A percentile compares a stretch with the other conserved stretches of the same genome.
phyloP scores from a whole-genome alignment of 1,140 invertebrate genomes.

The Drosophila lacteicornis region DNA sequence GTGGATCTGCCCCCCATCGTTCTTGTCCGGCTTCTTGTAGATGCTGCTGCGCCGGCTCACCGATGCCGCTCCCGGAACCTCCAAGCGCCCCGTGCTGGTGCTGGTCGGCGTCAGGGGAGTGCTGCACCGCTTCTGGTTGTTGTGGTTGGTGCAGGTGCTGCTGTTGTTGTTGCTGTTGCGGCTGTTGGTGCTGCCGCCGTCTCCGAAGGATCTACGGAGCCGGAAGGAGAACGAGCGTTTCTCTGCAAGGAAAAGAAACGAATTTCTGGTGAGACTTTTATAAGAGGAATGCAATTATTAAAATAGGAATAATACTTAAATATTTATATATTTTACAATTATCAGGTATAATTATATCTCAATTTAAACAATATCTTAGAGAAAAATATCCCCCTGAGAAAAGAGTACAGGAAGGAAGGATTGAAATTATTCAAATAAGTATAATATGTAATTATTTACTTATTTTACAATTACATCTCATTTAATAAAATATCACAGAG shows the following conservation, averaged over 20 bases:
- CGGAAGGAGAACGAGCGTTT: slow-evolving; percentile 84
- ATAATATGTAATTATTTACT: no score
- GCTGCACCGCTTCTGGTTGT: slow-evolving; percentile 78
- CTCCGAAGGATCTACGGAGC: slow-evolving; percentile 76
- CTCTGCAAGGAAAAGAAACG: slow-evolving; percentile 55
- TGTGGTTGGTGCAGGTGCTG: slow-evolving; percentile 80
- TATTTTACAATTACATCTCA: no score
- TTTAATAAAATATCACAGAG: no score
- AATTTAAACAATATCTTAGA: no score
- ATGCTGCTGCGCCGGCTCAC: slow-evolving; percentile 81
- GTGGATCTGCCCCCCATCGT: slow-evolving; percentile 85
- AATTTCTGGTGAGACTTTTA: neutral
- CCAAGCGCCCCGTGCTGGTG: slow-evolving; percentile 70
- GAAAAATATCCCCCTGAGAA: no score
- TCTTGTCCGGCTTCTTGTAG: slow-evolving; percentile 78
- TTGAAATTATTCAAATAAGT: no score
- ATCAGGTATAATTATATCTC: no score
- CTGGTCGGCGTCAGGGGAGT: slow-evolving; percentile 77
- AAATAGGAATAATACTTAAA: neutral
- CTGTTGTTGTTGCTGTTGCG: slow-evolving; percentile 82
- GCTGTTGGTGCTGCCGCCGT: slow-evolving; percentile 80
- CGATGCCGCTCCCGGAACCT: slow-evolving; percentile 68
- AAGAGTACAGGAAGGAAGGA: no score
- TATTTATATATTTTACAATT: no score
- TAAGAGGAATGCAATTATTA: neutral